These are phyloP conservation scores for Hippolais icterina DNA, from an alignment of 2,113 vertebrate species.

Conservation along the genomic window DNA sequence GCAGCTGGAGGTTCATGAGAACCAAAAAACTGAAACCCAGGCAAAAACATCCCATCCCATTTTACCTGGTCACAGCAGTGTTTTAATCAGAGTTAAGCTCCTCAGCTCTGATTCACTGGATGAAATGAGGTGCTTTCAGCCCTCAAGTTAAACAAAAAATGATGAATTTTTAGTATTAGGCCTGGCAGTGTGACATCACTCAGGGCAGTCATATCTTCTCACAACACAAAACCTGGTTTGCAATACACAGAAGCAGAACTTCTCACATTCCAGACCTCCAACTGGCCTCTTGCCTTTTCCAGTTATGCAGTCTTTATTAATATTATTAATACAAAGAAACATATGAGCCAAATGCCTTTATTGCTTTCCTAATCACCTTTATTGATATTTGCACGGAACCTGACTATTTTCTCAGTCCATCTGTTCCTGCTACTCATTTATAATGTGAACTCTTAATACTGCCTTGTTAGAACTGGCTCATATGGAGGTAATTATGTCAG, in stretches of 20 bases:
- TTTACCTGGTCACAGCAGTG: background rate
- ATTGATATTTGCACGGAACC: conserved; percentile 35
- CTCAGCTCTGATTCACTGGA: background rate
- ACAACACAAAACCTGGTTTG: background rate
- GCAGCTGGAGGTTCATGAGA: background rate
- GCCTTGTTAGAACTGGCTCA: conserved; percentile 14
- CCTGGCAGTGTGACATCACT: background rate
- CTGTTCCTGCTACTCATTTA: conserved; percentile 47
- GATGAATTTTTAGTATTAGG: background rate
- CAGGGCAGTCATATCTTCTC: background rate
- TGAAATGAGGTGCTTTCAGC: background rate
- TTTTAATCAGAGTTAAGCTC: background rate
- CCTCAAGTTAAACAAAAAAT: background rate
- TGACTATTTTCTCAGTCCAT: conserved; percentile 34
- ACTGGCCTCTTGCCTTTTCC: background rate
- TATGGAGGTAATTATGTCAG: conserved; percentile 30
- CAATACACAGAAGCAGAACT: background rate
- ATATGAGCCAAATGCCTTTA: background rate
- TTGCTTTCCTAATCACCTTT: conserved; percentile 30
- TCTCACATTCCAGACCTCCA: background rate
- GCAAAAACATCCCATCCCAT: background rate
- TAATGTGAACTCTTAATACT: conserved; percentile 17
- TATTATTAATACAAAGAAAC: background rate
- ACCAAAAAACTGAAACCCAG: background rate
- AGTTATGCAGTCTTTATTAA: background rate